phyloP scores from a whole-genome alignment of 2,888 invertebrate species.

The Vesta saturnalis region DNA sequence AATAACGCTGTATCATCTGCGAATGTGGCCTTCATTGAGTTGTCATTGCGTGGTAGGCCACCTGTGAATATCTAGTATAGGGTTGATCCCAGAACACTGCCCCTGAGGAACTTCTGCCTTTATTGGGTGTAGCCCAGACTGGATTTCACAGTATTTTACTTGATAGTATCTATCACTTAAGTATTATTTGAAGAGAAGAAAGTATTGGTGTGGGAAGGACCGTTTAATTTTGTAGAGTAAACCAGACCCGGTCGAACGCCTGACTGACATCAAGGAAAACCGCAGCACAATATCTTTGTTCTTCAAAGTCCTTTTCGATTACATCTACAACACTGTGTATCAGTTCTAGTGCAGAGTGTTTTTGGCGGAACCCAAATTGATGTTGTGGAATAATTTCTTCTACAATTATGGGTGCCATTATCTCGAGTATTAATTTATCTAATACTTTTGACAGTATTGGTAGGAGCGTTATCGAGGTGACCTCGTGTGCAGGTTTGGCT shows the following conservation, averaged over 20 bases:
- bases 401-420: conserved; percentile 6
- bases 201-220: too few relatives aligned
- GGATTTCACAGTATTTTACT: conserved; percentile 3
- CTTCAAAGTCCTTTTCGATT: conserved; percentile 6
- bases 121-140: conserved; percentile 9
- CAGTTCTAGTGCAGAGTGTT: conserved; percentile 15
- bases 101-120: too few relatives aligned
- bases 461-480: not conserved
- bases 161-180: not conserved
- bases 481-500: conserved; percentile 1
- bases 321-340: conserved; percentile 7
- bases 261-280: too few relatives aligned
- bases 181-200: too few relatives aligned
- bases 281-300: conserved; percentile 12
- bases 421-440: conserved; percentile 10
- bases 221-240: too few relatives aligned
- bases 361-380: not conserved
- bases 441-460: conserved; percentile 6
- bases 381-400: conserved; percentile 10
- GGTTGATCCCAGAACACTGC: conserved; percentile 3
- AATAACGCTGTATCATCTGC: too few relatives aligned
- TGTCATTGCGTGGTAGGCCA: too few relatives aligned
- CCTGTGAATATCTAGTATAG: conserved; percentile 8
- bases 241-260: conserved; percentile 11
- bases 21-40: conserved; percentile 4